Base-by-base conservation (phyloP, 1,140 invertebrate species). In the Nasonia giraulti region DNA sequence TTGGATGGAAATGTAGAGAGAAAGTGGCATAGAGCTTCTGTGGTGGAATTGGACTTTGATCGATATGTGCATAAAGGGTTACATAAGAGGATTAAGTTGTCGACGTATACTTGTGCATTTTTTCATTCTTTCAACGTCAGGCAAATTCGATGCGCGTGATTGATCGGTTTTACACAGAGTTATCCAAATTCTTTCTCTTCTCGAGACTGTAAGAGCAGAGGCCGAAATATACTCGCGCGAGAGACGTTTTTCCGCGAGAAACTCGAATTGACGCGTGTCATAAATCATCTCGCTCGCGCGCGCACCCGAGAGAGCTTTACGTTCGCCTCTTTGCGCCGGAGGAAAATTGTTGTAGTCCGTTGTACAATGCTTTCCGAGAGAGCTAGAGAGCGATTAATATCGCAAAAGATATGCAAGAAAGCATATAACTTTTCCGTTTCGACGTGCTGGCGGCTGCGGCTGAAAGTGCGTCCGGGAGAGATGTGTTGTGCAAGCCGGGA, bases 341-440 rank as follows among this genome's bases (percentile, higher is more conserved):
- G 81, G 73, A 76, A 76, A 76, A 82, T 76, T 40, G 75, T 82
- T 62, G 12, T 76, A 23, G 44, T 20, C 17, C 47, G n/a, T 55
- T 82, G 12, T 82, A 76, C 73, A 76, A 66, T 82, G 23, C 27
- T 12, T n/a, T 62, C 33, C 33, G 20, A 66, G 31, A 11, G 55
- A 55, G 55, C 66, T 20, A 11, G 55, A 55, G 55, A 62, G 17
- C 55, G 31, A 74, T 44, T 82, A 76, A 82, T 82, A 44, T 27
- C 10, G 50, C 33, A 82, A 82, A 71, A 20, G 17, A 62, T 47
- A 75, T 50, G 71, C 31, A 82, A 8, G 69, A 62, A 74, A 82
- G 47, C n/a, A 74, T 62, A 62, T 33, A 82, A 75, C 11, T 74
- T 75, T 75, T 75, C 4, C 20, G 14, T 31, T 44, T 40, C 37